Evolutionary conservation across 2,888 invertebrate genomes (phyloP).

Genomic region (Drosophila atripex): DNA sequence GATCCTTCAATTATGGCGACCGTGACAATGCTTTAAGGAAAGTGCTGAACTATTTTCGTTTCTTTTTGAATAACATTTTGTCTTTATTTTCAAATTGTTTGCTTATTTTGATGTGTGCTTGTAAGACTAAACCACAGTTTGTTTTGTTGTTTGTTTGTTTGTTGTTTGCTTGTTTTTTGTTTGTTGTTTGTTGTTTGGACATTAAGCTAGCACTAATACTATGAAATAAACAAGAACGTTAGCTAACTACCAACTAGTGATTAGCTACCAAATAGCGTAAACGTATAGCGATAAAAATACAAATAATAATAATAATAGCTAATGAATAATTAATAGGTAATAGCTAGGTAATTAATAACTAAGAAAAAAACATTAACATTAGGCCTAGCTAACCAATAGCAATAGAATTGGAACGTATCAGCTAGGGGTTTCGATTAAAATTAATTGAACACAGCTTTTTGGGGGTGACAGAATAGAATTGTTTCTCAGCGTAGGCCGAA

Average conservation of each 20-base stretch:
- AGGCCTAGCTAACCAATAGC: constrained; percentile 1
- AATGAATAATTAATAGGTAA: background rate
- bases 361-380: constrained; percentile 25
- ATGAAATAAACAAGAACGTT: constrained; percentile 38
- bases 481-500: constrained; percentile 46
- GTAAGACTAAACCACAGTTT: constrained; percentile 78
- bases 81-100: constrained; percentile 41
- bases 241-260: constrained; percentile 25
- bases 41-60: constrained; percentile 12
- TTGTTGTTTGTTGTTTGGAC: constrained; percentile 34
- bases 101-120: constrained; percentile 54
- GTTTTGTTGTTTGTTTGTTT: constrained; percentile 55
- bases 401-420: constrained; percentile 11
- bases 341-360: background rate
- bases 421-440: constrained; percentile 46
- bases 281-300: constrained; percentile 12
- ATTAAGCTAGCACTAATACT: constrained; percentile 44
- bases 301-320: constrained; percentile 15
- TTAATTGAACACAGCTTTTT: constrained; percentile 84
- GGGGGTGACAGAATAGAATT: constrained; percentile 82
- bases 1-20: no score
- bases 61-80: constrained; percentile 16
- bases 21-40: no score
- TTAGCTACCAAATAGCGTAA: constrained; percentile 7
- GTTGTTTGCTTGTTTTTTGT: constrained; percentile 56